Evolutionary conservation across 2,797 vertebrate species (phyloP), one percentile per base, ranked within the genome.

Genomic region (Brachymystax lenok): DNA sequence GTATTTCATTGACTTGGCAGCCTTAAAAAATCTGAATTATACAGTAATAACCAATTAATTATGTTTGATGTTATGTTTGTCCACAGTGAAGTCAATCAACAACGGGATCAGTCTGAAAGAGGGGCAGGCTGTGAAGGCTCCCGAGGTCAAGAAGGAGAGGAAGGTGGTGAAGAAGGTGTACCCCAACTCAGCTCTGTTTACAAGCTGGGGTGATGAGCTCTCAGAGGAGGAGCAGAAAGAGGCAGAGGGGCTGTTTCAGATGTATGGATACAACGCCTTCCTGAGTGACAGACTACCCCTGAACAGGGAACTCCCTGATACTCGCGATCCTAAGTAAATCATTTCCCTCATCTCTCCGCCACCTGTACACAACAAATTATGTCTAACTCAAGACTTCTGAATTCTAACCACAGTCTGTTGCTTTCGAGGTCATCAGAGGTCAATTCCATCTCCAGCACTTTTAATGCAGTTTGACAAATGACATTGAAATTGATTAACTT

Each of bases 241-340:
- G 4, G 97, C 98, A 0, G 92, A 97, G 72, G 88, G 84, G 14
- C 89, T 96, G 61, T 99, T 95, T 85, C 92, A 93, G 86, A 95
- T 91, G 74, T 98, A 98, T 0, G 97, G 98, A 68, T 99, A 99
- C 90, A 99, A 99, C 0, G 95, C 93, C 52, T 98, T 97, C 88
- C 95, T 99, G 81, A 99, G 98, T 1, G 96, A 99, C 86, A 91
- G 94, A 61, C 87, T 98, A 28, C 96, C 97, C 0, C 91, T 98
- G 72, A 93, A 97, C 91, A n/a, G n/a, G n/a, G n/a, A n/a, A n/a
- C n/a, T n/a, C 72, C 95, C 96, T 0, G 97, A 99, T 90, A 95
- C 94, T 54, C 83, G 93, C 35, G 75, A 88, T 0, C 0, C 1
- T 13, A 91, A 85, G 93, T 94, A 74, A 86, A 30, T 1, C 1